A percentile compares a stretch with the other conserved stretches of the same genome.
These are phyloP conservation scores for Cheilosia impressa DNA, from an alignment of 2,888 invertebrate genomes.

Conservation along the genomic window DNA sequence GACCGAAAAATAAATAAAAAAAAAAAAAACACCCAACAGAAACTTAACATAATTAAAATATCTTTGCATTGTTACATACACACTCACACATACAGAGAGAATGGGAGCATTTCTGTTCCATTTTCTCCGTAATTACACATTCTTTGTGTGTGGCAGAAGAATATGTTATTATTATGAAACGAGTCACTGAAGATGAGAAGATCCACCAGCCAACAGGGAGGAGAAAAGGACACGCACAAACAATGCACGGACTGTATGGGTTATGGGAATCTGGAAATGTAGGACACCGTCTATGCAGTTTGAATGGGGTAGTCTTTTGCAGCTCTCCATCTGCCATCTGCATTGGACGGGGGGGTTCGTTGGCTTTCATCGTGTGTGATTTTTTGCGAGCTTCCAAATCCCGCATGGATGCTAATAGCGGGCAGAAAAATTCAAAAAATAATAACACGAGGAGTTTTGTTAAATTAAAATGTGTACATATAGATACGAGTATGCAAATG, in stretches of 20 bases:
- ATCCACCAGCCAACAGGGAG: conserved; percentile 51
- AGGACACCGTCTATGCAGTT: conserved; percentile 59
- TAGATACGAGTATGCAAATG: no score
- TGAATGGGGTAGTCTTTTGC: conserved; percentile 68
- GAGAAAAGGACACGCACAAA: conserved; percentile 54
- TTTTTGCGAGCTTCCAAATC: conserved; percentile 33
- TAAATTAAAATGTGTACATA: conserved; percentile 66
- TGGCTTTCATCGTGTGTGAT: neutral
- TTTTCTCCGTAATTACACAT: conserved; percentile 75
- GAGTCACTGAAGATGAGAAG: conserved; percentile 71
- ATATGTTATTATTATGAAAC: conserved; percentile 74
- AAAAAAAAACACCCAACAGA: conserved; percentile 38
- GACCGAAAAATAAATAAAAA: conserved; percentile 20
- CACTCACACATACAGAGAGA: conserved; percentile 29
- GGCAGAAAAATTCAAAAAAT: conserved; percentile 33
- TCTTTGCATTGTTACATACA: conserved; percentile 61
- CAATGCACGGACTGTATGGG: conserved; percentile 18
- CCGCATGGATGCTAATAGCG: conserved; percentile 39
- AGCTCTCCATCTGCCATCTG: conserved; percentile 55
- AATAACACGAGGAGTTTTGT: conserved; percentile 42
- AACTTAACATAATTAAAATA: conserved; percentile 75
- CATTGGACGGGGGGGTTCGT: conserved; percentile 28
- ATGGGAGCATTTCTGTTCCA: conserved; percentile 63
- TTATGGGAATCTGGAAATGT: conserved; percentile 55
- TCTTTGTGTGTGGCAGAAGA: conserved; percentile 71